Conservation (phyloP, 2,113 vertebrate genomes). For the Dicrurus megarhynchus region DNA sequence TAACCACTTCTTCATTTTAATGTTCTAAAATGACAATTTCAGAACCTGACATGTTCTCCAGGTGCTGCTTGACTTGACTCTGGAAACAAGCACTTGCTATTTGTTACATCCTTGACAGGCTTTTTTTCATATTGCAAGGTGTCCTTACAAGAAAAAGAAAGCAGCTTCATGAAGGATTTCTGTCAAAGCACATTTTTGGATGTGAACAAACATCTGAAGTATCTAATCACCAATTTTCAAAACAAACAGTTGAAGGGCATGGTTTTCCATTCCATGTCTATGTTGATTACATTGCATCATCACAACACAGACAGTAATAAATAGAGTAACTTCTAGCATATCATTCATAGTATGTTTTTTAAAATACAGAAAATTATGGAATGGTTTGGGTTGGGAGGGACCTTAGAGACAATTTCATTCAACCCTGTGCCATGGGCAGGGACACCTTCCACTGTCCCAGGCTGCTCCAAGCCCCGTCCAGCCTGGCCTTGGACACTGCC, state of each 20-base stretch:
- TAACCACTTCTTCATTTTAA: not conserved
- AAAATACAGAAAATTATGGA: not conserved
- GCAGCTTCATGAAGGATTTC: not conserved
- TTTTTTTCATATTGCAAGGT: not conserved
- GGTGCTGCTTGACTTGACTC: not conserved
- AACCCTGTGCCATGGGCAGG: fast-evolving
- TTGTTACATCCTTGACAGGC: not conserved
- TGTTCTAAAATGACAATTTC: not conserved
- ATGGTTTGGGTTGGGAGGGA: not conserved
- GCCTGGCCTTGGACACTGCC: fast-evolving
- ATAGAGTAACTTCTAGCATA: not conserved
- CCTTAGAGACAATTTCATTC: not conserved
- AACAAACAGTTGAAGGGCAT: not conserved
- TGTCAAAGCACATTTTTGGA: not conserved
- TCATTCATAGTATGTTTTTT: not conserved
- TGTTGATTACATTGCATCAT: not conserved
- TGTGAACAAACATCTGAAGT: not conserved
- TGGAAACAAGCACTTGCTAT: not conserved
- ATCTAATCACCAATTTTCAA: not conserved
- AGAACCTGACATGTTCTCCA: not conserved
- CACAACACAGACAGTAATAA: not conserved
- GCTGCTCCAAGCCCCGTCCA: fast-evolving
- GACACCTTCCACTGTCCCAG: not conserved
- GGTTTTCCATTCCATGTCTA: not conserved
- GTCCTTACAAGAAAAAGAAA: not conserved